Evolutionary conservation across 2,888 invertebrate genomes (phyloP).

Genomic region (Byasa hedistus): DNA sequence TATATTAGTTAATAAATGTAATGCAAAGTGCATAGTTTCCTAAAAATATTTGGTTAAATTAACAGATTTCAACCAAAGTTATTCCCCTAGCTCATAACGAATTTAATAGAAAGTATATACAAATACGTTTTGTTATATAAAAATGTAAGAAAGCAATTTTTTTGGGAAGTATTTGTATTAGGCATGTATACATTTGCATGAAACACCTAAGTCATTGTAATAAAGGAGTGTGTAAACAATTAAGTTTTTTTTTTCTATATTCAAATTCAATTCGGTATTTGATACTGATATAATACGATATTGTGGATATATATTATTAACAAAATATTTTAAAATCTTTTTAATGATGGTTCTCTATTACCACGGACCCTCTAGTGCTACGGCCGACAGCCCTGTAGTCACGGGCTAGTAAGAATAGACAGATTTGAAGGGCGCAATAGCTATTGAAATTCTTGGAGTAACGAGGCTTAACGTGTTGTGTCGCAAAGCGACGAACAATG

Average conservation of each 20-base stretch:
- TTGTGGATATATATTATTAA: not conserved
- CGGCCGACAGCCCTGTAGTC: no score
- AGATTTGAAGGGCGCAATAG: no score
- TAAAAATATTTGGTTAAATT: slow-evolving; percentile 37
- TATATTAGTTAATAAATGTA: slow-evolving; percentile 1
- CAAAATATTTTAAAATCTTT: no score
- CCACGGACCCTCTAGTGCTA: no score
- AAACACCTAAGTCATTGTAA: slow-evolving; percentile 59
- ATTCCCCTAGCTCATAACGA: slow-evolving; percentile 38
- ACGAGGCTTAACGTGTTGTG: no score
- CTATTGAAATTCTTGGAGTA: no score
- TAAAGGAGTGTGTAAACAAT: slow-evolving; percentile 31
- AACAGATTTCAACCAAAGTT: slow-evolving; percentile 58
- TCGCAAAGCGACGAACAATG: no score
- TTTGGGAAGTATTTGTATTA: slow-evolving; percentile 18
- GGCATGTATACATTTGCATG: slow-evolving; percentile 34
- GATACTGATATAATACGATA: not conserved
- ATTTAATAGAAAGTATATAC: slow-evolving; percentile 12
- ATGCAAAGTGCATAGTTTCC: not conserved
- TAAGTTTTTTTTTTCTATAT: slow-evolving; percentile 15
- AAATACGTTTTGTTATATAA: slow-evolving; percentile 27
- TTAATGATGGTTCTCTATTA: no score
- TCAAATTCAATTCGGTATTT: not conserved
- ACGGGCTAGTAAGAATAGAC: no score
- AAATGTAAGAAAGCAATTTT: slow-evolving; percentile 26